Evolutionary conservation across 1,140 invertebrate species (phyloP), one percentile per base, ranked within the genome.

Genomic region (Drosophila prosaltans): DNA sequence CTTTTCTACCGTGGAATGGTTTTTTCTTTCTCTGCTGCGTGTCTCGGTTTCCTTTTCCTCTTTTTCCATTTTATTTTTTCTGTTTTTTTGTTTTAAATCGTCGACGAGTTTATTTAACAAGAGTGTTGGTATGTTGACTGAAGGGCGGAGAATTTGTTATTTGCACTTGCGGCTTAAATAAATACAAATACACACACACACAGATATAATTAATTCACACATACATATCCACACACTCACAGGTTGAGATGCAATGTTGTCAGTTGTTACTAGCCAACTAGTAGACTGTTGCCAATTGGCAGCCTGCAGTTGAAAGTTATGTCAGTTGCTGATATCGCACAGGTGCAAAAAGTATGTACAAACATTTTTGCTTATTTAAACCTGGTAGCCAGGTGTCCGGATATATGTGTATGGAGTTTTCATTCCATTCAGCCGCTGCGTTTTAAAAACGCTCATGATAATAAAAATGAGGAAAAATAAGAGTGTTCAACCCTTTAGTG

Each of bases 101-200:
- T 10, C 21, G 57, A 51, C 30, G 24, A 48, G 39, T 41, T 58
- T 63, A 32, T 58, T 69, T 63, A 26, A 45, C 62, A 39, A 36
- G 66, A 36, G 66, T 70, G 24, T 32, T 59, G 30, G 10, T 48
- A 40, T 57, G 26, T 65, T n/a, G 24, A n/a, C 24, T 7, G 32
- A 39, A 26, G 26, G 8, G 16, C 5, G 45, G 45, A 26, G 21
- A 48, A 45, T 26, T 57, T 74, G 69, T 69, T 70, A 69, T 69
- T 89, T 83, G 58, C 68, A 54, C 55, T 45, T 69, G 79, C 66
- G 65, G 77, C 84, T 73, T 65, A 62, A 68, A 78, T 73, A 83
- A 88, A 84, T 80, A 81, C 72, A 61, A 64, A 59, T 48, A 39
- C 45, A 48, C 36, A 58, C 59, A 45, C 54, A 78, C 61, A 60